Evolutionary conservation across 2,797 vertebrate genomes (phyloP).

Genomic region (Peromyscus melanophrys): DNA sequence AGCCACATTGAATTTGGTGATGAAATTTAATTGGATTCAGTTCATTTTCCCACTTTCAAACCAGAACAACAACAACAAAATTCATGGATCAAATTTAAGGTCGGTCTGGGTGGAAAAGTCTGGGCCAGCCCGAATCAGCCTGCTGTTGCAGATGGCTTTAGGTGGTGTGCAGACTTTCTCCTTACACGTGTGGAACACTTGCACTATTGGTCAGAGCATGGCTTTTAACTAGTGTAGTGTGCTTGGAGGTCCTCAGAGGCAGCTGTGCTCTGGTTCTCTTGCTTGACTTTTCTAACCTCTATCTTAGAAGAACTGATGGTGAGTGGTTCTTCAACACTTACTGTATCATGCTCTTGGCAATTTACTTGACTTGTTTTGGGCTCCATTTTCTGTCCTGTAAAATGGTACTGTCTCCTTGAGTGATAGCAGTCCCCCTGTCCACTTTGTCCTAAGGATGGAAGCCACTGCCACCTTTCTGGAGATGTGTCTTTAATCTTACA

Average conservation of each 20-base stretch:
- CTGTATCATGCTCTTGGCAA: neutral
- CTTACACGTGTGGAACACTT: neutral
- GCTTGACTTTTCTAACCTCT: neutral
- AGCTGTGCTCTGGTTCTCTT: neutral
- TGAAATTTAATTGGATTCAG: neutral
- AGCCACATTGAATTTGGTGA: neutral
- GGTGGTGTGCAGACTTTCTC: rapidly evolving
- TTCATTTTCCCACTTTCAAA: conserved; percentile 28
- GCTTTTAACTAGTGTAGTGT: neutral
- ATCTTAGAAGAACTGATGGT: too few species aligned
- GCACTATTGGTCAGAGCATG: neutral
- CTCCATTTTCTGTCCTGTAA: neutral
- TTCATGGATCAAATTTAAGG: neutral
- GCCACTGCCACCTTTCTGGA: neutral
- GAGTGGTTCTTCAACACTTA: too few species aligned
- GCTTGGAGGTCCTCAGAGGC: neutral
- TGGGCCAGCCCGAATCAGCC: rapidly evolving
- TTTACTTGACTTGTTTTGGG: neutral
- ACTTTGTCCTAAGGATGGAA: neutral
- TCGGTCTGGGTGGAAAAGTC: neutral
- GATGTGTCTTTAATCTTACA: neutral
- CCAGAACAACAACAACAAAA: neutral
- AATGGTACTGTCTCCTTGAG: neutral
- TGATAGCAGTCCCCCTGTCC: neutral
- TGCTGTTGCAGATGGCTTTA: neutral